Evolutionary conservation across 2,113 vertebrate species (phyloP).

Genomic region (Oceanodroma tethys): DNA sequence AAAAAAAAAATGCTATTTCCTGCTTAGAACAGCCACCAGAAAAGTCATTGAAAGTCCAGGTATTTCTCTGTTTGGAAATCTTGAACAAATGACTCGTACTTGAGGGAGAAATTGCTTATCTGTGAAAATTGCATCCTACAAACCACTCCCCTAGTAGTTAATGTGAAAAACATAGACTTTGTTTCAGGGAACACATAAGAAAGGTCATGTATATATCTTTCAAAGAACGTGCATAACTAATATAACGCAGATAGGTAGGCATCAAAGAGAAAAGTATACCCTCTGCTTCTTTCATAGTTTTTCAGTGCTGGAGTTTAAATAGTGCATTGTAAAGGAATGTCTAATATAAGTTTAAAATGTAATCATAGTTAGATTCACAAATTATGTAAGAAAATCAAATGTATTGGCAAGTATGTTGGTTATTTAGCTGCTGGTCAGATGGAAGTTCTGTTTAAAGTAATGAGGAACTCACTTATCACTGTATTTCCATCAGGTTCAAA

Average conservation of each 20-base stretch:
- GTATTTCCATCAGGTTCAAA: conserved; percentile 78
- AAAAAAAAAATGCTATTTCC: neutral
- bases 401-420: conserved; percentile 53
- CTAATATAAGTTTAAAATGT: conserved; percentile 10
- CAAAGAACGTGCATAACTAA: neutral
- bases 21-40: neutral
- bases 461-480: conserved; percentile 81
- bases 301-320: neutral
- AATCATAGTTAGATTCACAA: neutral
- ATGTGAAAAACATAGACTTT: neutral
- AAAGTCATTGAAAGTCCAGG: neutral
- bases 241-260: neutral
- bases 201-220: neutral
- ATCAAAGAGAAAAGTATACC: neutral
- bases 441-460: conserved; percentile 61
- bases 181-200: neutral
- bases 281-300: neutral
- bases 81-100: neutral
- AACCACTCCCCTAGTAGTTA: neutral
- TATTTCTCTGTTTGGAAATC: neutral
- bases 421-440: conserved; percentile 74
- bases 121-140: neutral
- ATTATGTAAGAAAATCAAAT: conserved; percentile 11
- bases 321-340: neutral
- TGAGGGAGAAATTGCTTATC: neutral